Evolutionary conservation across 2,888 invertebrate species (phyloP), one percentile per base, ranked within the genome.

Genomic region (Tenodera sinensis): DNA sequence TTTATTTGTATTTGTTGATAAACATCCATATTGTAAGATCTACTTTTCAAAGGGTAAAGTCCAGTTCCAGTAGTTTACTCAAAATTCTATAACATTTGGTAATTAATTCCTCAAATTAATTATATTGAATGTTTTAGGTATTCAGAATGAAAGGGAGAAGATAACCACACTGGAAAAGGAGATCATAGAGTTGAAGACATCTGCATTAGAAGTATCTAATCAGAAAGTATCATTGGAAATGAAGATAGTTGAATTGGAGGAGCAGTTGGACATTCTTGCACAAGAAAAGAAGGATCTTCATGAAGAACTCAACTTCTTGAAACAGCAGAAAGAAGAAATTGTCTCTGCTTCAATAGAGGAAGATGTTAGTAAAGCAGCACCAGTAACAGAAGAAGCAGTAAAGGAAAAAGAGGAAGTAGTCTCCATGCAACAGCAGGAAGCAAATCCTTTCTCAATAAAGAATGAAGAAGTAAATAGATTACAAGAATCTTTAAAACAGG

Each of bases 211-310:
- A 91, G 93, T 96, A 8, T 95, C 96, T 93, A 96, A 94, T 93
- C 95, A 82, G n/a, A 89, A 89, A 47, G 88, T 90, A 3, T 82
- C 95, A 42, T 95, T 96, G 1, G 97, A 97, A 94, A 96, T 97
- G 92, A 96, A 96, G 91, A 95, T 96, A 12, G 96, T 97, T 82
- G 96, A 97, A 91, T 93, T 97, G 90, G 97, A 98, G 93, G 97
- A 97, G 92, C 96, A 97, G 92, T 93, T 97, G 85, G 96, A 95
- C 88, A 92, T 93, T 1, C 91, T 92, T n/a, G 91, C 92, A 42
- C 92, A 91, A 92, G 88, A 92, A 91, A 87, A 92, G 9, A 90
- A 93, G 81, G 96, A 97, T 92, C 93, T 97, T 90, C 97, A 97
- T 92, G 97, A 97, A 92, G 96, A 97, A 92, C 93, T 97, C 84